A percentile compares a stretch with the other conserved stretches of the same genome.
These are phyloP conservation scores for Pogonomyrmex barbatus DNA, from an alignment of 1,140 invertebrate species.

Conservation along the genomic window DNA sequence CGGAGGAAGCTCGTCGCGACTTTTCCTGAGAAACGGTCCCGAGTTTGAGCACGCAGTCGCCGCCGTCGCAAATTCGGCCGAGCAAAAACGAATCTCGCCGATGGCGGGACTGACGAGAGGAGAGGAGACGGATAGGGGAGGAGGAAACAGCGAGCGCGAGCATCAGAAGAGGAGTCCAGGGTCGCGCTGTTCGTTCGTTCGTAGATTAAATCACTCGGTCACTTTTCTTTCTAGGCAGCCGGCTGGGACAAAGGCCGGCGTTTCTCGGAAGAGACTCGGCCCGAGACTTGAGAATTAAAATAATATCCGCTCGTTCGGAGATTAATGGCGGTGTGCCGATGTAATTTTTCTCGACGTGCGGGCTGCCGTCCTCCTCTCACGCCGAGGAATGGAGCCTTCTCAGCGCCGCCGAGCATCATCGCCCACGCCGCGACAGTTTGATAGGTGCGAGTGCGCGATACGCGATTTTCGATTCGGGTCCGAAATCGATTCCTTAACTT, in stretches of 20 bases:
- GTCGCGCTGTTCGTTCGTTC: slow-evolving; percentile 71
- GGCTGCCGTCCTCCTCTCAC: slow-evolving; percentile 30
- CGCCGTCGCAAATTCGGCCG: slow-evolving; percentile 53
- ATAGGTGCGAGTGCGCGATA: slow-evolving; percentile 9
- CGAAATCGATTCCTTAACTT: neutral
- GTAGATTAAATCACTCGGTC: slow-evolving; percentile 81
- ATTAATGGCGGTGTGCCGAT: slow-evolving; percentile 82
- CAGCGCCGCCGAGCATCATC: neutral
- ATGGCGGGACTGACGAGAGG: slow-evolving; percentile 47
- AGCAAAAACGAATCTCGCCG: slow-evolving; percentile 69
- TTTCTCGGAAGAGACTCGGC: slow-evolving; percentile 81
- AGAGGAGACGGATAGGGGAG: slow-evolving; percentile 51
- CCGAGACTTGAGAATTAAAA: slow-evolving; percentile 81
- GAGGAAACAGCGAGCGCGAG: slow-evolving; percentile 48
- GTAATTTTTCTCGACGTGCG: slow-evolving; percentile 78
- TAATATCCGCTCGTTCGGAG: slow-evolving; percentile 83
- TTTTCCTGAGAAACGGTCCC: slow-evolving; percentile 54
- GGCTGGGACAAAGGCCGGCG: slow-evolving; percentile 80
- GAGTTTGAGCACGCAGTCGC: neutral
- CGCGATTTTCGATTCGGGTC: neutral
- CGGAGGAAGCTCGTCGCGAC: slow-evolving; percentile 1
- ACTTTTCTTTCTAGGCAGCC: slow-evolving; percentile 81
- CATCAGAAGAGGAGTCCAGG: slow-evolving; percentile 66
- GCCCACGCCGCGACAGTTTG: neutral
- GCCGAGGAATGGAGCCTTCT: neutral